Conservation (phyloP, 1,140 invertebrate species). For the Forficula auricularia region DNA sequence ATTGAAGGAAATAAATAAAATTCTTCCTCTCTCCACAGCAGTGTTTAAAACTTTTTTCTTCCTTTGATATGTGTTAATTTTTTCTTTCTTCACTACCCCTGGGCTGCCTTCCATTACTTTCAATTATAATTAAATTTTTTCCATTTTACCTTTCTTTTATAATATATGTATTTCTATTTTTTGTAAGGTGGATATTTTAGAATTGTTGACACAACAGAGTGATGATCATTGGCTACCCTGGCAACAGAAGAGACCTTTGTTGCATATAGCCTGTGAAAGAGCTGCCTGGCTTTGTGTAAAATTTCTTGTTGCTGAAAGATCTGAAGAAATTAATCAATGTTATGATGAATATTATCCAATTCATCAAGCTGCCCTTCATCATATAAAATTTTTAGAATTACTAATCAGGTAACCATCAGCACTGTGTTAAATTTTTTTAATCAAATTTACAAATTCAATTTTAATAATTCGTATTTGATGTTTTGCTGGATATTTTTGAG, state of each 20-base stretch:
- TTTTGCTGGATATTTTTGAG: too few species aligned
- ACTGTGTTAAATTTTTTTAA: conserved; percentile 2
- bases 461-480: too few species aligned
- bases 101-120: too few species aligned
- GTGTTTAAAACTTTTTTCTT: too few species aligned
- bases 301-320: conserved; percentile 40
- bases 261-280: conserved; percentile 47
- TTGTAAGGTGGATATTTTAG: conserved; percentile 33
- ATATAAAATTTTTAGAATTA: conserved; percentile 44
- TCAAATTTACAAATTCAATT: conserved; percentile 1
- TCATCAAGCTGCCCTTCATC: conserved; percentile 49
- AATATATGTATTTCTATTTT: too few species aligned
- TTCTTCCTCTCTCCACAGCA: too few species aligned
- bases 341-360: conserved; percentile 62
- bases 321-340: conserved; percentile 52
- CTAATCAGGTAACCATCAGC: conserved; percentile 36
- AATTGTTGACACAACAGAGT: conserved; percentile 43
- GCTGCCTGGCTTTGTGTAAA: conserved; percentile 53
- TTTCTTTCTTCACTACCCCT: too few species aligned
- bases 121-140: too few species aligned
- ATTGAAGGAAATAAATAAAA: too few species aligned
- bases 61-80: too few species aligned
- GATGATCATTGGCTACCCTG: conserved; percentile 47
- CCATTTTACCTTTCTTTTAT: too few species aligned
- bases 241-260: conserved; percentile 36